A percentile compares a stretch with the other conserved stretches of the same genome.
Evolutionary conservation across 2,113 vertebrate species (phyloP).

Genomic region (Desmodus rotundus): DNA sequence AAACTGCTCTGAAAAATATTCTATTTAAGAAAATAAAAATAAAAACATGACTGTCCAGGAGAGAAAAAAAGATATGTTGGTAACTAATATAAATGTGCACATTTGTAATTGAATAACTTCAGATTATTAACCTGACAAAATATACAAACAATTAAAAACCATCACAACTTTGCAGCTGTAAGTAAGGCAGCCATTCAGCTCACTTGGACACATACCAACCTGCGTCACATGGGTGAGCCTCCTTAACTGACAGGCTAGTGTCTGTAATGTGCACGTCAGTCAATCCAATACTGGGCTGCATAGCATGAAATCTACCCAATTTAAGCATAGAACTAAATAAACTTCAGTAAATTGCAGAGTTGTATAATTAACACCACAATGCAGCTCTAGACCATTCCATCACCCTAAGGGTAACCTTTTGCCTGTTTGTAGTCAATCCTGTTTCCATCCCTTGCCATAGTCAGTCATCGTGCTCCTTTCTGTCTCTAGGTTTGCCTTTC

Average conservation of each 20-base stretch:
- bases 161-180: neutral
- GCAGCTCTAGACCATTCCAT: neutral
- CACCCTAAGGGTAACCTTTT: neutral
- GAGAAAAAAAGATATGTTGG: neutral
- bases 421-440: neutral
- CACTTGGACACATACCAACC: fast-evolving
- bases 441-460: neutral
- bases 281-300: neutral
- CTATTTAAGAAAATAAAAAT: neutral
- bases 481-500: neutral
- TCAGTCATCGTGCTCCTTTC: neutral
- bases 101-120: neutral
- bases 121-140: neutral
- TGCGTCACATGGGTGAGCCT: no score
- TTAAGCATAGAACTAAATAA: neutral
- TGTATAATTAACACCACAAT: neutral
- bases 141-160: neutral
- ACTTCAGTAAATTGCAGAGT: neutral
- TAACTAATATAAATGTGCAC: neutral
- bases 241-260: neutral
- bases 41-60: neutral
- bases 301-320: neutral
- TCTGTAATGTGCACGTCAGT: no score
- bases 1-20: neutral
- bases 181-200: neutral